phyloP scores from a whole-genome alignment of 37 sponge, comb jelly and placozoan species.

The Theonella swinhoei region DNA sequence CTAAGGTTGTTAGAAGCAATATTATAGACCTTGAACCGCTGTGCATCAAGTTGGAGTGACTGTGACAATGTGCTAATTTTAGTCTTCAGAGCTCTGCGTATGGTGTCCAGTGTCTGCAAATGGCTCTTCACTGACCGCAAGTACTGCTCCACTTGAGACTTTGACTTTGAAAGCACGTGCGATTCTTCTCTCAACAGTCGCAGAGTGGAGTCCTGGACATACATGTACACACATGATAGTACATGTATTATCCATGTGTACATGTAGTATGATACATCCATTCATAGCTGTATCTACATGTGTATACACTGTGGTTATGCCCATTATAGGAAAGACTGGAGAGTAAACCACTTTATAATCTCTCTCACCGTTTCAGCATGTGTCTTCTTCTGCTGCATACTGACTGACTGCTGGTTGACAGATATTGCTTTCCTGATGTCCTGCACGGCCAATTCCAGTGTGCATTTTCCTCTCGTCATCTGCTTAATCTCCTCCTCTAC shows the following conservation, averaged over 20 bases:
- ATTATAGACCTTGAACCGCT: constrained; percentile 54
- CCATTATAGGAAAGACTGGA: not conserved
- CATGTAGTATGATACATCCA: not conserved
- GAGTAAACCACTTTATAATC: not conserved
- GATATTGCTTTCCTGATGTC: constrained; percentile 55
- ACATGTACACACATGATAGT: not conserved
- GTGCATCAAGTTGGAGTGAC: constrained; percentile 57
- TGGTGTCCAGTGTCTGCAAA: constrained; percentile 41
- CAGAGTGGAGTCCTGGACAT: constrained; percentile 22
- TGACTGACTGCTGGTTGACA: constrained; percentile 63
- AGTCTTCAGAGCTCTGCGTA: constrained; percentile 18
- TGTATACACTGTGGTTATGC: not conserved
- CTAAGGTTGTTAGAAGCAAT: not conserved
- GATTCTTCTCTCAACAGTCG: constrained; percentile 43
- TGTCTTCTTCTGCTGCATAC: constrained; percentile 55
- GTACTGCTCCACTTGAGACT: constrained; percentile 38
- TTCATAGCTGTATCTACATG: not conserved
- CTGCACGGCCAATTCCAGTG: constrained; percentile 47
- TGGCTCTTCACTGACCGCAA: constrained; percentile 33
- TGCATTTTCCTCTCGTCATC: constrained; percentile 8
- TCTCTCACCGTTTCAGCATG: constrained; percentile 15
- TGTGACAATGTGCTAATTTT: constrained; percentile 43
- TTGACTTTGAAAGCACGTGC: constrained; percentile 35
- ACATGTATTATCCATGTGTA: not conserved
- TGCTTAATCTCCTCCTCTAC: constrained; percentile 65